Evolutionary conservation across 2,888 invertebrate genomes (phyloP).

Genomic region (Andrena flavipes): DNA sequence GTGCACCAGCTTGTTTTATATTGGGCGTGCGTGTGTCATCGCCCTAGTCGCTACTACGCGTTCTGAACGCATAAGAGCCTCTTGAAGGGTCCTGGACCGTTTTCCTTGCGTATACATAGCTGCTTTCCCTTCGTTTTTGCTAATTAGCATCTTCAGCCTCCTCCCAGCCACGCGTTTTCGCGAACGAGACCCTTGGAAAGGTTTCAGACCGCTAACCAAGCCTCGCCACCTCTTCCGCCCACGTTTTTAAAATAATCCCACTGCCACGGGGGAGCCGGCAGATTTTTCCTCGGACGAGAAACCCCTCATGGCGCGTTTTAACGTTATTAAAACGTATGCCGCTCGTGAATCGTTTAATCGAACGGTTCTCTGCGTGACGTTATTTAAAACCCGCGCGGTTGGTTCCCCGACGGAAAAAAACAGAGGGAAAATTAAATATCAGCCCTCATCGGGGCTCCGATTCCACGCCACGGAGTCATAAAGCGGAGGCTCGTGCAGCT

Average conservation of each 20-base stretch:
- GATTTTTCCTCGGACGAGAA: neutral
- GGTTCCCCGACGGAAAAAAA: neutral
- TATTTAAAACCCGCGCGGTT: neutral
- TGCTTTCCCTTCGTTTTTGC: conserved; percentile 18
- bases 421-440: conserved; percentile 12
- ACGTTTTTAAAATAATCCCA: neutral
- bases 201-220: neutral
- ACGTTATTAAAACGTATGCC: conserved; percentile 1
- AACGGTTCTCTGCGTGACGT: neutral
- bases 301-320: neutral
- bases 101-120: conserved; percentile 17
- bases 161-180: conserved; percentile 17
- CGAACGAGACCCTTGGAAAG: neutral
- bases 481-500: neutral
- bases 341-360: conserved; percentile 1
- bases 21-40: conserved; percentile 82
- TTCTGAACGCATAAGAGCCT: conserved; percentile 75
- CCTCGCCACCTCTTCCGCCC: neutral
- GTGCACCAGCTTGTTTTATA: conserved; percentile 74
- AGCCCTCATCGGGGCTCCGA: too few relatives aligned
- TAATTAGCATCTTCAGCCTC: conserved; percentile 33
- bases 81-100: conserved; percentile 30
- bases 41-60: conserved; percentile 75
- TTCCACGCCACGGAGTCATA: neutral
- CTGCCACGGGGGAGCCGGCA: neutral